phyloP scores from a whole-genome alignment of 2,113 vertebrate species.

The Plotosus lineatus region DNA sequence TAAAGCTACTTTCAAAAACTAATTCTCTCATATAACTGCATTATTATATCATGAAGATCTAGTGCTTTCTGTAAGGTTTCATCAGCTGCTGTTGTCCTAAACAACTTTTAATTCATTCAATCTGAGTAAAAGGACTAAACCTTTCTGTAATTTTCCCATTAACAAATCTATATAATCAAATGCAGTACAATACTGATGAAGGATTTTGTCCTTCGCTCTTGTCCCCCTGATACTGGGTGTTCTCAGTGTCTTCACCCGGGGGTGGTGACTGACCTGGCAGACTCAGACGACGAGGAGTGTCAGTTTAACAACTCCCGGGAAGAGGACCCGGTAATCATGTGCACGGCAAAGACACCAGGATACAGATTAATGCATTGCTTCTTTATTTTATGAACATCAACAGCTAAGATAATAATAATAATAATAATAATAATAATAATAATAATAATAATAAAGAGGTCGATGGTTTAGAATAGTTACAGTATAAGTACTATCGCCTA shows the following conservation, averaged over 20 bases:
- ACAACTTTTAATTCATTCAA: not conserved
- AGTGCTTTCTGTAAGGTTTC: not conserved
- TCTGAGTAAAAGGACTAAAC: not conserved
- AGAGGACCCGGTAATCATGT: constrained; percentile 74
- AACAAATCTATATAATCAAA: not conserved
- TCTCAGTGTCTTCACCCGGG: constrained; percentile 77
- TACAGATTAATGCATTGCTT: constrained; percentile 46
- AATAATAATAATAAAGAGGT: not conserved
- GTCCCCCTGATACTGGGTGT: constrained; percentile 6
- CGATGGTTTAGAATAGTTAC: not conserved
- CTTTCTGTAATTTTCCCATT: not conserved
- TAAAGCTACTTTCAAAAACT: not conserved
- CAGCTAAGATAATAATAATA: not conserved
- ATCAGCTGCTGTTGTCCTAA: not conserved
- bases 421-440: not conserved
- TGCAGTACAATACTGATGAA: not conserved
- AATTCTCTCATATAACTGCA: not conserved
- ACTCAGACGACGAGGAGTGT: constrained; percentile 74
- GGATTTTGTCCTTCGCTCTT: constrained; percentile 12
- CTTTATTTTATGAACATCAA: constrained; percentile 2
- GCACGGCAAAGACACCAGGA: constrained; percentile 43
- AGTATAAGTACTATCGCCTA: not conserved
- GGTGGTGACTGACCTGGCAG: constrained; percentile 78
- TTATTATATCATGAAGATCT: not conserved
- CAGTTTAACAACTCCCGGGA: constrained; percentile 70